phyloP scores from a whole-genome alignment of 2,113 vertebrate species.

The Nasalis larvatus region DNA sequence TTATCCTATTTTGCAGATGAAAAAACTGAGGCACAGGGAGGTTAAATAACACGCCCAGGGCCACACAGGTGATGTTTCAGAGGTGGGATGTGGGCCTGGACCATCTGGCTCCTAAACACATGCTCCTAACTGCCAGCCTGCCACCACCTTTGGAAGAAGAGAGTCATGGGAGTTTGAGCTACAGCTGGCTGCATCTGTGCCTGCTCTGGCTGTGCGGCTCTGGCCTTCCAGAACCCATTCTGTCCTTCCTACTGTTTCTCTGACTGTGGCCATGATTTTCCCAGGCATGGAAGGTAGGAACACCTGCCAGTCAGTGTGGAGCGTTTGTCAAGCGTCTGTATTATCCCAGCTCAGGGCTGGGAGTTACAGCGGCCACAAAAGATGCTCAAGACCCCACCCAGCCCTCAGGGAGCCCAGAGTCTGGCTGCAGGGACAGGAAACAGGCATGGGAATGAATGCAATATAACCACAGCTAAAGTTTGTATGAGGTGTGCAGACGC shows the following conservation, averaged over 20 bases:
- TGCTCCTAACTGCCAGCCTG: not conserved
- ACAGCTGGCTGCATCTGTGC: rapidly evolving
- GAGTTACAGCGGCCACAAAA: rapidly evolving
- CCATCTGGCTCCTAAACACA: not conserved
- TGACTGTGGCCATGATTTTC: not conserved
- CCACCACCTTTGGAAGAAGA: not conserved
- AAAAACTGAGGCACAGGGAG: not conserved
- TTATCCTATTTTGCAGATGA: not conserved
- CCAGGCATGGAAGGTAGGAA: not conserved
- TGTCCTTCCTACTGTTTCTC: not conserved
- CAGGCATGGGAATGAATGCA: rapidly evolving
- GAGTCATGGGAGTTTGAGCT: rapidly evolving
- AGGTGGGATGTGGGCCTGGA: not conserved
- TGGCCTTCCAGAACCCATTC: not conserved
- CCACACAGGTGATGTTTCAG: not conserved
- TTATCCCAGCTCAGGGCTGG: not conserved
- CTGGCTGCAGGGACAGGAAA: not conserved
- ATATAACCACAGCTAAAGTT: no score
- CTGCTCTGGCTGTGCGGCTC: not conserved
- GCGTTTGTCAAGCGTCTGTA: not conserved
- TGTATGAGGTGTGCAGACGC: rapidly evolving
- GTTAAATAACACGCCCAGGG: not conserved
- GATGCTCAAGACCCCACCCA: rapidly evolving
- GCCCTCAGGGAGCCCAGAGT: not conserved
- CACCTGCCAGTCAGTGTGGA: rapidly evolving